Evolutionary conservation across 2,888 invertebrate species (phyloP), one percentile per base, ranked within the genome.

Genomic region (Caenorhabditis sp.): DNA sequence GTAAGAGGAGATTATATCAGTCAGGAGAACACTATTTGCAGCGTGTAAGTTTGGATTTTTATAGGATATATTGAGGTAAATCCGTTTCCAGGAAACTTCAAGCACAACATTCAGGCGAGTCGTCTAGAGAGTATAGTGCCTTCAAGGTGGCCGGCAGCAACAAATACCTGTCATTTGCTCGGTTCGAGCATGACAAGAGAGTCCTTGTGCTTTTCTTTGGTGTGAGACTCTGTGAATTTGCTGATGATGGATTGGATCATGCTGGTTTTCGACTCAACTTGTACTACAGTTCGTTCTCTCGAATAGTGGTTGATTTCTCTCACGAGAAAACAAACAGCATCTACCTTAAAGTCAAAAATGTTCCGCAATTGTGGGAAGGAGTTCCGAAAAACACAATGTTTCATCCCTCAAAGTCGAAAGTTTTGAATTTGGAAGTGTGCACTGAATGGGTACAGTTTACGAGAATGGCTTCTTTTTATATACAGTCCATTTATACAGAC

Each of bases 181-280:
- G 78, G 40, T 87, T 87, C 26, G 87, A 87, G 60, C 88, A 88
- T 56, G 88, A 88, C 50, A 81, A 83, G 18, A 77, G 84, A 13
- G 53, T 76, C 4, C 28, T 87, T 6, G 40, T 70, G 6, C 51
- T 87, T 22, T 86, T 72, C 67, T 88, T 88, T 53, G 88, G 85
- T n/a, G 68, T 85, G 3, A 40, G 72, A 15, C 50, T 85, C 1
- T 47, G 55, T 4, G 79, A 83, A 20, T 58, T 71, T 8, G 56
- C 62, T 0, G 68, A 80, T 1, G 83, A 85, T 24, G 87, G 87
- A 18, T 53, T 87, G 28, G 71, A 76, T 55, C 85, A 83, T 64
- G 82, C 72, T 2, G 87, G 87, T 3, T 87, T 80, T 55, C 80
- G 82, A 4, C 37, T 87, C 15, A 76, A 67, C 24, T 56, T 85